These are phyloP conservation scores for Phasia obesa DNA, from an alignment of 2,888 invertebrate genomes.

Conservation along the genomic window DNA sequence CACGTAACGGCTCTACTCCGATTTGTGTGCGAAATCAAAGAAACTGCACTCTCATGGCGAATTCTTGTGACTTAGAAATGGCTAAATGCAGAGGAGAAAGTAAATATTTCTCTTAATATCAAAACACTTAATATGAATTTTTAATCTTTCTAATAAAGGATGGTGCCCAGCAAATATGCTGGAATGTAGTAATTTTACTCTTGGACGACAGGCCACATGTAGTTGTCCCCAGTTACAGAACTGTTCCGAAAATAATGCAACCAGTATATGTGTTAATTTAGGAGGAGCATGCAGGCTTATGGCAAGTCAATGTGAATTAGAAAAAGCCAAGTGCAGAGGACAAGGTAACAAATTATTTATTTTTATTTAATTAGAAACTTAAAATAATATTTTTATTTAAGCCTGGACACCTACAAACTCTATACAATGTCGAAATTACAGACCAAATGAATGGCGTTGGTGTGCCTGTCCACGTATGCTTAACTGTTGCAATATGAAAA, in stretches of 20 bases:
- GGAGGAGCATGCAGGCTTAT: constrained; percentile 43
- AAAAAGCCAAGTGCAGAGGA: constrained; percentile 39
- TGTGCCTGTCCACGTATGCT: constrained; percentile 47
- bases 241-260: constrained; percentile 7
- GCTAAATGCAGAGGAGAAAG: constrained; percentile 58
- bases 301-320: constrained; percentile 46
- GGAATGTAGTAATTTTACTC: constrained; percentile 43
- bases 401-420: constrained; percentile 2
- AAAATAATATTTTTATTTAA: background rate
- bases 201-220: constrained; percentile 18
- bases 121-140: background rate
- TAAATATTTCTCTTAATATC: constrained; percentile 2
- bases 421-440: constrained; percentile 47
- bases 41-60: constrained; percentile 33
- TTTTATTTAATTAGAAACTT: background rate
- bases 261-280: constrained; percentile 21
- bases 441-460: constrained; percentile 34
- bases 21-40: constrained; percentile 26
- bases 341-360: constrained; percentile 8
- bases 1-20: background rate
- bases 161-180: constrained; percentile 17
- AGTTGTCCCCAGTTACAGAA: constrained; percentile 35
- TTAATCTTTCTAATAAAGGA: background rate
- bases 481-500: constrained; percentile 29
- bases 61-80: constrained; percentile 47